These are phyloP conservation scores for Gadus chalcogrammus DNA, from an alignment of 2,113 vertebrate genomes.

Conservation along the genomic window DNA sequence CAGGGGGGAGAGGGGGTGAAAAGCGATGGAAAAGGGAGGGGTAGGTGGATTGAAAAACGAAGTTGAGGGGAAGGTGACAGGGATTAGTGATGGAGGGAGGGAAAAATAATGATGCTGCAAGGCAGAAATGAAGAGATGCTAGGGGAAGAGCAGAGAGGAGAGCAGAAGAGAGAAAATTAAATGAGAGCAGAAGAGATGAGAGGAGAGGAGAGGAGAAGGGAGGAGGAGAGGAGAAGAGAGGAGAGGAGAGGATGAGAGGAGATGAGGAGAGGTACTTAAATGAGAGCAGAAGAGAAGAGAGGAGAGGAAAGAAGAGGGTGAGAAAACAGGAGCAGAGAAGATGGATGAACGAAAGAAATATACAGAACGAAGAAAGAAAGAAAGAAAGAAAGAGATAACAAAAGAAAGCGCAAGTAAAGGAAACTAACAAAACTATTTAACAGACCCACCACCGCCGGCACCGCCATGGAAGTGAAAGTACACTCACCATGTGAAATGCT, in stretches of 20 bases:
- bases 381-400: slow-evolving; percentile 9
- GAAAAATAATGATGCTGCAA: too few species aligned
- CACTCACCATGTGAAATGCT: slow-evolving; percentile 99
- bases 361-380: slow-evolving; percentile 5
- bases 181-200: slow-evolving; percentile 25
- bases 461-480: neutral
- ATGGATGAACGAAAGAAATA: slow-evolving; percentile 31
- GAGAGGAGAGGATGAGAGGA: slow-evolving; percentile 1
- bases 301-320: neutral
- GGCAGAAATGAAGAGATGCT: neutral
- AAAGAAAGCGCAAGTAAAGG: neutral
- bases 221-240: neutral
- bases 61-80: slow-evolving; percentile 8
- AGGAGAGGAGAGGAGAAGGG: neutral
- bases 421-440: neutral
- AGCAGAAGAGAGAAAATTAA: slow-evolving; percentile 23
- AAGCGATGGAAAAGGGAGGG: slow-evolving; percentile 8
- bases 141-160: slow-evolving; percentile 15
- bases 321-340: slow-evolving; percentile 8
- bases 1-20: slow-evolving; percentile 30
- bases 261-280: neutral
- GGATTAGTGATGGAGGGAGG: too few species aligned
- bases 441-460: neutral
- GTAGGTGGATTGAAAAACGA: neutral
- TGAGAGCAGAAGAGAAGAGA: neutral